Percentiles rank a stretch among this genome's conserved stretches.
These are phyloP conservation scores for Aplochiton taeniatus DNA, from an alignment of 2,797 vertebrate species.

Conservation along the genomic window DNA sequence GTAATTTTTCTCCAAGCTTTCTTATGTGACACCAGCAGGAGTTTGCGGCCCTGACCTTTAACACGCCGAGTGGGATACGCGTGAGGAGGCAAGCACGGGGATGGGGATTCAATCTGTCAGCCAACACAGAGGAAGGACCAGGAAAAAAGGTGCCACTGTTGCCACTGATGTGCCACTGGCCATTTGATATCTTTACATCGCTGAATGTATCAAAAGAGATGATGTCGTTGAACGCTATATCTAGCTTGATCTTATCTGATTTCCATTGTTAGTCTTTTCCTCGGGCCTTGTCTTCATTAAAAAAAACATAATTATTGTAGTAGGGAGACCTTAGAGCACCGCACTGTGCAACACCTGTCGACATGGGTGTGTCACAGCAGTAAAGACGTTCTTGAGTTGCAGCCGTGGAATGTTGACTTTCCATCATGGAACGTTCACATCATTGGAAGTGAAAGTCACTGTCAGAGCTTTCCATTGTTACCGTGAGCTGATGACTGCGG, in stretches of 20 bases:
- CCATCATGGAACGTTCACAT: conserved; percentile 8
- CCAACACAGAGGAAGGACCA: conserved; percentile 18
- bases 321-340: too few species aligned
- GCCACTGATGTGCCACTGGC: not conserved
- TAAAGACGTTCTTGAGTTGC: conserved; percentile 27
- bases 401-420: conserved; percentile 40
- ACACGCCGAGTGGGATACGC: conserved; percentile 35
- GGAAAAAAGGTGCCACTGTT: not conserved
- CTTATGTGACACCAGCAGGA: conserved; percentile 48
- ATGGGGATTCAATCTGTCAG: conserved; percentile 33
- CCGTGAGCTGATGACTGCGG: too few species aligned
- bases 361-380: too few species aligned
- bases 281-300: too few species aligned
- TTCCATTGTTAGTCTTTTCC: too few species aligned
- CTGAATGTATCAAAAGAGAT: conserved; percentile 40
- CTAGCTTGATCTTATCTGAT: conserved; percentile 1
- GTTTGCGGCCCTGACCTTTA: conserved; percentile 62
- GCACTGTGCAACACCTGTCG: too few species aligned
- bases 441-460: conserved; percentile 14
- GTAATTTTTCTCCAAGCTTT: conserved; percentile 54
- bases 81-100: conserved; percentile 39
- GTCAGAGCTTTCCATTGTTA: conserved; percentile 29
- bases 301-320: too few species aligned
- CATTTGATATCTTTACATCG: conserved; percentile 42
- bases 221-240: not conserved